Conservation (phyloP, 2,797 vertebrate species). For the Esox lucius region DNA sequence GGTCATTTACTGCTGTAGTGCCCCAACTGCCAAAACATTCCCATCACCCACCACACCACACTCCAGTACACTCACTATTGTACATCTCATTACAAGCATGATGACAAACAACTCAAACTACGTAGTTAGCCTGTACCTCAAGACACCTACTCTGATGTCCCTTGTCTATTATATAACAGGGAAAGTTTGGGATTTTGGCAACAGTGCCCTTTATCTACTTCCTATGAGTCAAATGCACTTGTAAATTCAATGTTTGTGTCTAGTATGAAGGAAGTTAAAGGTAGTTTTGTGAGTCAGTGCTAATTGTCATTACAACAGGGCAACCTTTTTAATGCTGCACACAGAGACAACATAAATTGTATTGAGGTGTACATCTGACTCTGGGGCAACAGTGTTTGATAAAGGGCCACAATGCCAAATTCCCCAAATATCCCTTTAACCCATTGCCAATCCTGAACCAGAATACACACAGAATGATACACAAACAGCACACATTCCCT, state of each 20-base stretch:
- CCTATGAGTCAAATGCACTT: too few species aligned
- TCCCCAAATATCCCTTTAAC: not conserved
- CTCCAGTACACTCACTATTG: not conserved
- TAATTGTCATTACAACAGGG: too few species aligned
- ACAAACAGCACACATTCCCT: not conserved
- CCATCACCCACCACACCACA: conserved; percentile 13
- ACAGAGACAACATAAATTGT: too few species aligned
- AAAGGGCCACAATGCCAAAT: not conserved
- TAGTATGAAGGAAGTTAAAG: too few species aligned
- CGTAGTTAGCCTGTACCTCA: not conserved
- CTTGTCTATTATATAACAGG: not conserved
- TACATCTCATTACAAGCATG: not conserved
- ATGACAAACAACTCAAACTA: not conserved
- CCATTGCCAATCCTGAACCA: conserved; percentile 6
- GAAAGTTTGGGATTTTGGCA: too few species aligned
- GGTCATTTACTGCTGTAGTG: conserved; percentile 55
- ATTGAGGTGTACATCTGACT: too few species aligned
- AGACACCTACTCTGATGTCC: conserved; percentile 2
- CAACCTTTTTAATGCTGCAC: too few species aligned
- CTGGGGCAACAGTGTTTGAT: too few species aligned
- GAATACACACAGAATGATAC: not conserved
- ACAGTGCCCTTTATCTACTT: too few species aligned
- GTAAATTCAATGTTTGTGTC: too few species aligned
- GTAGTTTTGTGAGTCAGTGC: too few species aligned
- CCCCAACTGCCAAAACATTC: conserved; percentile 27